These are phyloP conservation scores for Tiliacea citrago DNA, from an alignment of 2,888 invertebrate genomes.

Conservation along the genomic window DNA sequence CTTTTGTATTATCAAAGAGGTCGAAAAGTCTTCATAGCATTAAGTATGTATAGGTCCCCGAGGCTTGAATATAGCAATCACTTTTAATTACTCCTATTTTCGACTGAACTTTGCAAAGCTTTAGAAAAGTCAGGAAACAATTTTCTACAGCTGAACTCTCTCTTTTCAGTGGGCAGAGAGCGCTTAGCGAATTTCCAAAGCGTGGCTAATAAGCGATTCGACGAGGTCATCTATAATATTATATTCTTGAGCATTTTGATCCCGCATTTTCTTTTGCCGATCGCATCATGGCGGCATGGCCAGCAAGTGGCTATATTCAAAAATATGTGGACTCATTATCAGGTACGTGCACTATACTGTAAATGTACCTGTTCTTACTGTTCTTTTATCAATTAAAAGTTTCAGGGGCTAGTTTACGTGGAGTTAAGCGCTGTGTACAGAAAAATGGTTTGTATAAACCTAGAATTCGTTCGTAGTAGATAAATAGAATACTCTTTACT, in stretches of 20 bases:
- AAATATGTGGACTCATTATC: constrained; percentile 95
- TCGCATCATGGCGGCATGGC: constrained; percentile 93
- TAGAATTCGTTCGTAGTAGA: neutral
- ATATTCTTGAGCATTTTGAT: constrained; percentile 93
- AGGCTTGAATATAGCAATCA: constrained; percentile 37
- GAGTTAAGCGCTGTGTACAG: neutral
- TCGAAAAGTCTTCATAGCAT: neutral
- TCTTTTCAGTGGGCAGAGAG: constrained; percentile 87
- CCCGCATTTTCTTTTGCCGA: constrained; percentile 93
- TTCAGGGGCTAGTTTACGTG: neutral
- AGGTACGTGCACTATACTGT: constrained; percentile 83
- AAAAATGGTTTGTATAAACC: neutral
- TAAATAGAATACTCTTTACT: neutral
- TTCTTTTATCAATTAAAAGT: neutral
- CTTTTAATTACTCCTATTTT: constrained; percentile 53
- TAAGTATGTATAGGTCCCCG: constrained; percentile 9
- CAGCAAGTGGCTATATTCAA: constrained; percentile 93
- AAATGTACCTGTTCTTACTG: neutral
- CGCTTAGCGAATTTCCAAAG: constrained; percentile 89
- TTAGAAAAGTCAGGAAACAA: constrained; percentile 51
- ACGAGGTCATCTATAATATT: constrained; percentile 94
- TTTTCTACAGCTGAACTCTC: constrained; percentile 49
- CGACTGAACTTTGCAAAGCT: constrained; percentile 39
- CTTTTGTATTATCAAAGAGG: constrained; percentile 25
- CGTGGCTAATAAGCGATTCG: constrained; percentile 92